These are phyloP conservation scores for Albula glossodonta DNA, from an alignment of 2,113 vertebrate species.

Conservation along the genomic window DNA sequence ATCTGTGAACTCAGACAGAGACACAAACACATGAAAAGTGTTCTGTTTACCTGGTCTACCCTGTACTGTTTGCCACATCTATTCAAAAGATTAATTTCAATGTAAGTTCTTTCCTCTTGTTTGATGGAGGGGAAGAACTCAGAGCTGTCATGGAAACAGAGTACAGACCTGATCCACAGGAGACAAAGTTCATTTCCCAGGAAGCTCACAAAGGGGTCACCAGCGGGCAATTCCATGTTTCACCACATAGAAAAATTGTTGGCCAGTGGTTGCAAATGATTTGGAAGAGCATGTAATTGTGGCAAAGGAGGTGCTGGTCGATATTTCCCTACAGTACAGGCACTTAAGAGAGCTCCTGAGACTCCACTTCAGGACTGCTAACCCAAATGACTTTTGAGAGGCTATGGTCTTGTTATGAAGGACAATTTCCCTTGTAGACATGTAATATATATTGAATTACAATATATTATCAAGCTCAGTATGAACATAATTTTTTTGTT, in stretches of 20 bases:
- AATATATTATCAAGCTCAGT: no score
- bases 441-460: no score
- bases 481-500: neutral
- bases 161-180: neutral
- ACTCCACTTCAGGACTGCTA: neutral
- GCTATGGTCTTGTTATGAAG: neutral
- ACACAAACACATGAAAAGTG: neutral
- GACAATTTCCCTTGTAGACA: neutral
- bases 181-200: neutral
- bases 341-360: neutral
- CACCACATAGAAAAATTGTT: neutral
- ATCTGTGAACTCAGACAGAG: neutral
- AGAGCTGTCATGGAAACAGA: neutral
- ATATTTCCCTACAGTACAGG: neutral
- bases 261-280: no score
- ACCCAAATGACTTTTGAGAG: neutral
- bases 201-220: neutral
- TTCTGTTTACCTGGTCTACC: neutral
- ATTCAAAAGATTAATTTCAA: neutral
- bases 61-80: neutral
- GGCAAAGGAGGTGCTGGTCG: neutral
- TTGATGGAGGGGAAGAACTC: neutral
- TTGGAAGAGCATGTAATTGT: neutral
- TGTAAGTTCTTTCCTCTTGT: neutral
- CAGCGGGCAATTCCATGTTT: neutral